phyloP scores from a whole-genome alignment of 2,888 invertebrate genomes.

The Deilephila elpenor region DNA sequence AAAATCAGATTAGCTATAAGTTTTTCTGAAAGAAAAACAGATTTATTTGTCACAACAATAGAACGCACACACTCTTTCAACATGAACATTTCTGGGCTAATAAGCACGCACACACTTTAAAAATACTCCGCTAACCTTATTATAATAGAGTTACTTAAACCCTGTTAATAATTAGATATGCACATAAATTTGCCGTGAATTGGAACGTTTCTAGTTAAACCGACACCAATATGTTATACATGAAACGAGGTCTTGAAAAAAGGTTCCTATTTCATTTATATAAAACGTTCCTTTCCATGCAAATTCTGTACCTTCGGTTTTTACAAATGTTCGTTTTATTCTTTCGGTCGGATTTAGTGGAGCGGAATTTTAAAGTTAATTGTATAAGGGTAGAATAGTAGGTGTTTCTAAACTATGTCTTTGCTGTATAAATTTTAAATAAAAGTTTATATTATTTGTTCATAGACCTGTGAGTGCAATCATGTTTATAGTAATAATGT shows the following conservation, averaged over 20 bases:
- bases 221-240: conserved; percentile 23
- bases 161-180: conserved; percentile 28
- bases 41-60: too few relatives aligned
- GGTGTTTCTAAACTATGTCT: neutral
- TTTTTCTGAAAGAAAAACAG: too few relatives aligned
- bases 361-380: neutral
- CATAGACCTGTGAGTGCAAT: too few relatives aligned
- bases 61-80: too few relatives aligned
- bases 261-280: conserved; percentile 16
- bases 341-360: neutral
- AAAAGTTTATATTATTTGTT: too few relatives aligned
- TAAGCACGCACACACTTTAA: neutral
- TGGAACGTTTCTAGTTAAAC: conserved; percentile 28
- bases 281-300: neutral
- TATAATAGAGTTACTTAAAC: neutral
- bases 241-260: conserved; percentile 4
- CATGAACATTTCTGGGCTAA: too few relatives aligned
- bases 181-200: conserved; percentile 32
- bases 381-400: neutral
- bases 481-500: too few relatives aligned
- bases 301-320: conserved; percentile 15
- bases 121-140: neutral
- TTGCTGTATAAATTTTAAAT: too few relatives aligned
- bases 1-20: too few relatives aligned
- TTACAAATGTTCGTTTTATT: neutral